phyloP scores from a whole-genome alignment of 2,888 invertebrate species.

The Epinotia demarniana region DNA sequence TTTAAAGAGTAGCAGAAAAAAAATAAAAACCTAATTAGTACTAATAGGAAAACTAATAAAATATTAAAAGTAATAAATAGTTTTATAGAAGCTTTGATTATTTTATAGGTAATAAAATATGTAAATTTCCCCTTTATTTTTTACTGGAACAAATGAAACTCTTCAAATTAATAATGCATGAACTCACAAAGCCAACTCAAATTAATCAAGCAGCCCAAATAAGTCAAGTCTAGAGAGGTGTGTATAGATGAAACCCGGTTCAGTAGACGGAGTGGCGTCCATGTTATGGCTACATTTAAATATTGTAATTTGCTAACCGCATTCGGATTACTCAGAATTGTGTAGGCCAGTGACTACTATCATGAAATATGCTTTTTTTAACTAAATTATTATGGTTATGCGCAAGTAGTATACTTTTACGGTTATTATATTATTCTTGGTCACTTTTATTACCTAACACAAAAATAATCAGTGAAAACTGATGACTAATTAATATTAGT shows the following conservation, averaged over 20 bases:
- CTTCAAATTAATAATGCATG: conserved; percentile 10
- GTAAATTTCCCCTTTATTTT: neutral
- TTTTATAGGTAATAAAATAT: neutral
- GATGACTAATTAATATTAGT: too few relatives aligned
- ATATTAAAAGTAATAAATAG: neutral
- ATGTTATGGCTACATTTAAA: conserved; percentile 10
- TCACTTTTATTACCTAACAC: too few relatives aligned
- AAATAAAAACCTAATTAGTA: neutral
- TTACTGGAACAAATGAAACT: neutral
- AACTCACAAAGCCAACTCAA: conserved; percentile 7
- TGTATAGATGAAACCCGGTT: conserved; percentile 20
- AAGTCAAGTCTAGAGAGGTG: conserved; percentile 5
- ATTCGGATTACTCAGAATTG: neutral
- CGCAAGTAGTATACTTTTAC: too few relatives aligned
- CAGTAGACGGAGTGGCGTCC: conserved; percentile 26
- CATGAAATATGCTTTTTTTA: neutral
- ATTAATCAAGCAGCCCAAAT: conserved; percentile 17
- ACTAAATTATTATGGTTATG: neutral
- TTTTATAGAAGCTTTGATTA: neutral
- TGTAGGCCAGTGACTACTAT: neutral
- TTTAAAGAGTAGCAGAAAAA: neutral
- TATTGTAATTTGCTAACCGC: conserved; percentile 13
- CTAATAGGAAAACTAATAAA: neutral
- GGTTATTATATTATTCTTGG: too few relatives aligned
- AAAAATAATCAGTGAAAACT: too few relatives aligned